Evolutionary conservation across 2,797 vertebrate species (phyloP), one percentile per base, ranked within the genome.

Genomic region (Ara ararauna): DNA sequence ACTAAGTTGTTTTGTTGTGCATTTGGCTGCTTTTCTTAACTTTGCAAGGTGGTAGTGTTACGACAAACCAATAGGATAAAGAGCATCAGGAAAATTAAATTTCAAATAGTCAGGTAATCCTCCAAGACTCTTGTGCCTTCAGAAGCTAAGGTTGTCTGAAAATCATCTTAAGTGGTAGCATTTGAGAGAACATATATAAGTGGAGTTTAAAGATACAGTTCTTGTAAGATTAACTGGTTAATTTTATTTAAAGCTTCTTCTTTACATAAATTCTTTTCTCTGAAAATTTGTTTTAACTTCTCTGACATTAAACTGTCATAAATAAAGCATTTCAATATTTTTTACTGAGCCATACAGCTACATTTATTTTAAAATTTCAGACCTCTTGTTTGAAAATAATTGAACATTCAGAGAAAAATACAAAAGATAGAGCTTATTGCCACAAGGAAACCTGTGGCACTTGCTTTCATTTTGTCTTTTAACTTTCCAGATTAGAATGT

Each of bases 61-160:
- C 53, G 54, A 85, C 64, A 89, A 94, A 89, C 14, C 1, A 7
- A 36, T 23, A 80, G 66, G 65, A 87, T 40, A 90, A 84, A 51
- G 15, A 89, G 11, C 21, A 90, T 72, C 21, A 87, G 21, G 71
- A 88, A 95, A 95, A 92, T 85, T 82, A 80, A 77, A 89, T 93
- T 94, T 85, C 58, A 87, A 72, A 60, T 48, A 48, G 58, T 45
- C 32, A 11, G 40, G 16, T 72, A 93, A 85, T 85, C 44, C 68
- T 77, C 18, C 72, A 81, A 66, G 60, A 36, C 27, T 88, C 68
- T 53, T 65, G 38, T 72, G 72, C 17, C n/a, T 91, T 89, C 65
- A 86, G 64, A 74, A 85, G 32, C 27, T 79, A 64, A 90, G 32
- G 22, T 4, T 93, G 58, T 22, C 45, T 84, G 65, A 85, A 92